phyloP scores from a whole-genome alignment of 2,797 vertebrate species.

The Melanotaenia boesemani region DNA sequence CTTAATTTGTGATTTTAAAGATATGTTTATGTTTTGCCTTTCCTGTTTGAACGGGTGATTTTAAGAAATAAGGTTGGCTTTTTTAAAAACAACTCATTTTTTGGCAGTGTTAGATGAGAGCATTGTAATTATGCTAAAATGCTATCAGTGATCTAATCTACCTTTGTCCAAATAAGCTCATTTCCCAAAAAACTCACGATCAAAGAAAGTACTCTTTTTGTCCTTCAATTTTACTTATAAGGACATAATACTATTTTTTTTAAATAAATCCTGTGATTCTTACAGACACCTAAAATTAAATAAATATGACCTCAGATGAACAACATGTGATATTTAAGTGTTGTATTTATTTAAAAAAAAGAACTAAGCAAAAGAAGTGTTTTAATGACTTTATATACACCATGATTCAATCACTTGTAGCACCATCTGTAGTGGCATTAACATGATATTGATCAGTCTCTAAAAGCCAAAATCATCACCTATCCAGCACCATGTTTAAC shows the following conservation, averaged over 20 bases:
- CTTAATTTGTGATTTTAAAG: conserved; percentile 17
- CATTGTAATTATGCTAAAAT: not conserved
- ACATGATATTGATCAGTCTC: not conserved
- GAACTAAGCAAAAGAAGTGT: not conserved
- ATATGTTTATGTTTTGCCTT: not conserved
- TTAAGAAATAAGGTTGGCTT: not conserved
- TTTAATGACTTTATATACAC: not conserved
- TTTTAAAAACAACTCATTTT: not conserved
- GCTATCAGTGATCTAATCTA: not conserved
- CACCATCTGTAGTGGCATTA: not conserved
- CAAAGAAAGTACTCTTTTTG: too few species aligned
- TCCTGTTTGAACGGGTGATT: not conserved
- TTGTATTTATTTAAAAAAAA: not conserved
- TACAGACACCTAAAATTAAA: not conserved
- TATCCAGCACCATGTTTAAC: too few species aligned
- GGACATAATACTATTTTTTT: too few species aligned
- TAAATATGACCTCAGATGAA: not conserved
- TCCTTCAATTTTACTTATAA: too few species aligned
- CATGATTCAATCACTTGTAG: not conserved
- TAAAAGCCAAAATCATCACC: not conserved
- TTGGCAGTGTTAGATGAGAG: not conserved
- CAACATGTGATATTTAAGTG: not conserved
- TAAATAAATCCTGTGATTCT: not conserved
- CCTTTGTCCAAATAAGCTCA: too few species aligned
- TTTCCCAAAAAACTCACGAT: too few species aligned